Conservation (phyloP, 2,797 vertebrate genomes). For the Phaenicophaeus curvirostris region DNA sequence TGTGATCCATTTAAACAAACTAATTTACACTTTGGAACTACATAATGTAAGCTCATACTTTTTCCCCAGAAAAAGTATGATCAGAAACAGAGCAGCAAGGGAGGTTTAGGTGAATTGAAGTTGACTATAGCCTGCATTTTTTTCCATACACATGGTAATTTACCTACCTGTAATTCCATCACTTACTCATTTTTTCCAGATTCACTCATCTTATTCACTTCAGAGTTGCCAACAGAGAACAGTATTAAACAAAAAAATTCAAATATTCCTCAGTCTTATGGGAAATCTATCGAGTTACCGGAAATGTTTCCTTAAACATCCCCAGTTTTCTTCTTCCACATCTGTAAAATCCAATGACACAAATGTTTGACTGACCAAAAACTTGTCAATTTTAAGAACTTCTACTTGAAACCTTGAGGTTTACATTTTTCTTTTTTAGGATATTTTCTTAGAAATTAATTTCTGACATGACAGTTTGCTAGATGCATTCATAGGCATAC, state of each 20-base stretch:
- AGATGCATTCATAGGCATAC: not conserved
- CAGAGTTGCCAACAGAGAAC: not conserved
- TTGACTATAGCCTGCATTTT: not conserved
- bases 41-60: not conserved
- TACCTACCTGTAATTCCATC: not conserved
- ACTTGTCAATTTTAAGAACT: not conserved
- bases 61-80: not conserved
- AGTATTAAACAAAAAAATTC: not conserved
- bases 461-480: not conserved
- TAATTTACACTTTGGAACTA: not conserved
- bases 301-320: not conserved
- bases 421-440: not conserved
- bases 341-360: not conserved
- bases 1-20: not conserved
- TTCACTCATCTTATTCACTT: not conserved
- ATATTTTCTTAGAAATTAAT: not conserved
- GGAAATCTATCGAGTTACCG: slow-evolving; percentile 15
- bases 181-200: not conserved
- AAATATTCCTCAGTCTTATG: not conserved
- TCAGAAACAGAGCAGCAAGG: not conserved
- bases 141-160: not conserved
- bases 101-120: not conserved
- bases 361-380: not conserved
- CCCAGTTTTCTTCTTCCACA: not conserved
- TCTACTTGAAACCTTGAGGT: not conserved